Evolutionary conservation across 2,797 vertebrate genomes (phyloP).

Genomic region (Rhynchotus rufescens): DNA sequence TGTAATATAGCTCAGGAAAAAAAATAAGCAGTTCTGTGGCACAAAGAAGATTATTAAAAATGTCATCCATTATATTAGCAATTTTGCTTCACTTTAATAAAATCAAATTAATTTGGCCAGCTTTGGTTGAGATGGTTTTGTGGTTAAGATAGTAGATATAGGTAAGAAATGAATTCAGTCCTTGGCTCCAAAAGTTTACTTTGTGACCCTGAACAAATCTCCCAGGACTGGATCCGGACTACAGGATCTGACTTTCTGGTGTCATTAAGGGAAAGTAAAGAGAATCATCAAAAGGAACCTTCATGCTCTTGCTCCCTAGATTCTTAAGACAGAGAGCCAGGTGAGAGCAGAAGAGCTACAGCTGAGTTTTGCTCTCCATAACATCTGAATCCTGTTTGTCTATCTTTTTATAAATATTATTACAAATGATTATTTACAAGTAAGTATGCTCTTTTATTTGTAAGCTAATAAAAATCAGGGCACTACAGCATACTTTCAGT

Average conservation of each 20-base stretch:
- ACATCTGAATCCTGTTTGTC: neutral
- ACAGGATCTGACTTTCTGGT: neutral
- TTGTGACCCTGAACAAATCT: neutral
- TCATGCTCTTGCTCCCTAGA: accelerated
- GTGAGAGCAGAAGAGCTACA: neutral
- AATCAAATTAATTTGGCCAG: neutral
- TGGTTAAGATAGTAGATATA: neutral
- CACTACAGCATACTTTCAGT: neutral
- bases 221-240: neutral
- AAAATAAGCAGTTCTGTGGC: neutral
- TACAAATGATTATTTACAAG: neutral
- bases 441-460: neutral
- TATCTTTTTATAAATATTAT: neutral
- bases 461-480: neutral
- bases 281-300: neutral
- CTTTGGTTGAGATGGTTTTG: neutral
- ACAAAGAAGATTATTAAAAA: neutral
- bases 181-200: neutral
- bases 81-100: neutral
- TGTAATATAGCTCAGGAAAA: neutral
- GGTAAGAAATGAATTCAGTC: neutral
- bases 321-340: neutral
- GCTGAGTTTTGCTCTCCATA: neutral
- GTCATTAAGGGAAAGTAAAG: neutral
- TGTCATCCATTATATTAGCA: neutral